These are phyloP conservation scores for Gymnoscopelus braueri DNA, from an alignment of 2,797 vertebrate species.

Conservation along the genomic window DNA sequence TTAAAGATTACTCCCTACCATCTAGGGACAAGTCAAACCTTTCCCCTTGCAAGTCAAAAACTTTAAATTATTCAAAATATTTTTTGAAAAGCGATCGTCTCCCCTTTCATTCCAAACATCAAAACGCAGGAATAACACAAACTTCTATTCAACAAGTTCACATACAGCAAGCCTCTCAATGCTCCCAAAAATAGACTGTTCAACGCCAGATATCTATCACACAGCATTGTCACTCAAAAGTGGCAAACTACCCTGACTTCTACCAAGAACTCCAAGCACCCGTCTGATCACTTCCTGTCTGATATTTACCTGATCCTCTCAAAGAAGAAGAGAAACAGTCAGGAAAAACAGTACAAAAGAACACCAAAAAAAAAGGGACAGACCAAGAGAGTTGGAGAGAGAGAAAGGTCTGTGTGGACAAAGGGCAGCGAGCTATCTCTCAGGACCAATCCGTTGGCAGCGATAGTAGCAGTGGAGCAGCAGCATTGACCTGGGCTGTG, in stretches of 20 bases:
- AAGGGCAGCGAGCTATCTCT: constrained; percentile 66
- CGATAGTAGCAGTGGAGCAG: constrained; percentile 61
- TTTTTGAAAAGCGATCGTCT: too few relatives aligned
- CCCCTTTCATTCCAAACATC: too few relatives aligned
- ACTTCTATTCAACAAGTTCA: too few relatives aligned
- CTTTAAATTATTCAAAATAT: too few relatives aligned
- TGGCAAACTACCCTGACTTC: neutral
- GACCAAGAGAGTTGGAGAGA: neutral
- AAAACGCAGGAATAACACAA: too few relatives aligned
- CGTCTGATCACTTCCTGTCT: neutral
- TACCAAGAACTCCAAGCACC: neutral
- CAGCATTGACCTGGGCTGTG: constrained; percentile 84
- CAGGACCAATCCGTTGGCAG: constrained; percentile 69
- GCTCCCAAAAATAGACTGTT: too few relatives aligned
- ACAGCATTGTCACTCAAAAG: neutral
- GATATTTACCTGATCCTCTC: constrained; percentile 5
- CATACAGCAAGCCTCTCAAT: too few relatives aligned
- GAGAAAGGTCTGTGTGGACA: constrained; percentile 39
- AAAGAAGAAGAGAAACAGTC: neutral
- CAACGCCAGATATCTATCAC: too few relatives aligned
- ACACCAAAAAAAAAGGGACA: constrained; percentile 1
- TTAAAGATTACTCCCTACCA: too few relatives aligned
- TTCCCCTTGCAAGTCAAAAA: too few relatives aligned
- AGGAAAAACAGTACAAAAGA: neutral
- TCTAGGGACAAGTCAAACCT: too few relatives aligned